These are phyloP conservation scores for Myrmecophaga tridactyla DNA, from an alignment of 2,113 vertebrate genomes.

Conservation along the genomic window DNA sequence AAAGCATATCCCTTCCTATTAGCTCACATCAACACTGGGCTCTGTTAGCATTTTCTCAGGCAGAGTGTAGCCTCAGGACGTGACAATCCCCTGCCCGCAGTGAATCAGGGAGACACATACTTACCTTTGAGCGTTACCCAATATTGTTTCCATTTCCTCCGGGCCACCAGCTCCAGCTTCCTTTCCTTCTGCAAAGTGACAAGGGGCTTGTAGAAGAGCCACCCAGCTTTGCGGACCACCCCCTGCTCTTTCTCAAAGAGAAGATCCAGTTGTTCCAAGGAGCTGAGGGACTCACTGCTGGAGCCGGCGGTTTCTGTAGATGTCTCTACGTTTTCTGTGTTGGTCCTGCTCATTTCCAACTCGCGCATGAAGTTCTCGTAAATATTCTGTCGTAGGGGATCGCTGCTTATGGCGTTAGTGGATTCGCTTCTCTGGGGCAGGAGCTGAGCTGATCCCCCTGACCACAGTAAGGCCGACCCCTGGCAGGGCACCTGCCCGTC, in stretches of 20 bases:
- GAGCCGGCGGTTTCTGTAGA: slow-evolving; percentile 85
- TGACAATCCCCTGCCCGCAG: neutral
- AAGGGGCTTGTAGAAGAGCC: slow-evolving; percentile 96
- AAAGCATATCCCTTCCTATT: neutral
- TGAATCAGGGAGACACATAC: fast-evolving
- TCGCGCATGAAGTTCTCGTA: slow-evolving; percentile 96
- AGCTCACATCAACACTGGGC: fast-evolving
- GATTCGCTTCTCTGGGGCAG: slow-evolving; percentile 89
- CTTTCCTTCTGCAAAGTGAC: slow-evolving; percentile 95
- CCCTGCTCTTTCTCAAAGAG: slow-evolving; percentile 97
- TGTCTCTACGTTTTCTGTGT: slow-evolving; percentile 78
- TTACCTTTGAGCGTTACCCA: slow-evolving; percentile 98
- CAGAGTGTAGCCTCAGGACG: neutral
- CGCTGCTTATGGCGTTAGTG: slow-evolving; percentile 84
- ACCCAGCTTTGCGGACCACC: slow-evolving; percentile 94
- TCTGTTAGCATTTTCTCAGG: neutral
- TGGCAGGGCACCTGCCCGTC: slow-evolving; percentile 88
- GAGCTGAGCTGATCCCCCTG: slow-evolving; percentile 80
- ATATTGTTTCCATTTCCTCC: slow-evolving; percentile 96
- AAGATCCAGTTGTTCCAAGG: slow-evolving; percentile 94
- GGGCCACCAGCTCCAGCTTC: slow-evolving; percentile 93
- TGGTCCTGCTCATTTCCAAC: slow-evolving; percentile 87
- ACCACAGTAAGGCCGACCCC: slow-evolving; percentile 87
- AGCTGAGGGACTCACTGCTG: slow-evolving; percentile 93
- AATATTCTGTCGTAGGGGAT: slow-evolving; percentile 91